Conservation (phyloP, 2,888 invertebrate genomes). For the Melanostoma scalare region DNA sequence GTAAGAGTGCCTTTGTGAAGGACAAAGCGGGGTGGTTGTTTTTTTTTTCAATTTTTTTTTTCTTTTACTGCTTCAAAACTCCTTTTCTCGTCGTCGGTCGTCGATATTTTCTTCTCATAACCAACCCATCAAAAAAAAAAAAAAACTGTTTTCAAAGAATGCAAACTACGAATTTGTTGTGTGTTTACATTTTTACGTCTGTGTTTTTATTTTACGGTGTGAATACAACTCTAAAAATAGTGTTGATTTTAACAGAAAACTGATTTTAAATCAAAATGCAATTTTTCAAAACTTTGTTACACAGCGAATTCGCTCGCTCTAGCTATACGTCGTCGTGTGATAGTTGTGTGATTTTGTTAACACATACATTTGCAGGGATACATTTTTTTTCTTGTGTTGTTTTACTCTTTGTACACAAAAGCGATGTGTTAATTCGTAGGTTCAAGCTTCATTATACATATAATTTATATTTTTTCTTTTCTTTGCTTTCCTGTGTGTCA, state of each 20-base stretch:
- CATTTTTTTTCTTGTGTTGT: slow-evolving; percentile 20
- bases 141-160: background rate
- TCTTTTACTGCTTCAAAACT: background rate
- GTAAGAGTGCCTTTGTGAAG: slow-evolving; percentile 71
- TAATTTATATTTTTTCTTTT: slow-evolving; percentile 2
- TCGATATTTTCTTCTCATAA: background rate
- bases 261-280: slow-evolving; percentile 45
- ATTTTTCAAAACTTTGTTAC: slow-evolving; percentile 40
- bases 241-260: slow-evolving; percentile 39
- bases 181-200: slow-evolving; percentile 4
- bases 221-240: slow-evolving; percentile 42
- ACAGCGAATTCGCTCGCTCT: background rate
- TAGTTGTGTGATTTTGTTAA: slow-evolving; percentile 52
- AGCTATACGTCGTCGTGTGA: slow-evolving; percentile 35
- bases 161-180: slow-evolving; percentile 4
- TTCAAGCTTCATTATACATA: slow-evolving; percentile 1
- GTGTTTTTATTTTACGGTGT: slow-evolving; percentile 15
- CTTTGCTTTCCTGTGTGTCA: slow-evolving; percentile 1
- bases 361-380: slow-evolving; percentile 61
- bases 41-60: background rate
- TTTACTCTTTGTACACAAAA: slow-evolving; percentile 44
- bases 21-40: slow-evolving; percentile 44
- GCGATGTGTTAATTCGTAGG: slow-evolving; percentile 56
- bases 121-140: background rate
- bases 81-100: background rate